Base-by-base conservation (phyloP, 2,113 vertebrate genomes). In the Butorides virescens region DNA sequence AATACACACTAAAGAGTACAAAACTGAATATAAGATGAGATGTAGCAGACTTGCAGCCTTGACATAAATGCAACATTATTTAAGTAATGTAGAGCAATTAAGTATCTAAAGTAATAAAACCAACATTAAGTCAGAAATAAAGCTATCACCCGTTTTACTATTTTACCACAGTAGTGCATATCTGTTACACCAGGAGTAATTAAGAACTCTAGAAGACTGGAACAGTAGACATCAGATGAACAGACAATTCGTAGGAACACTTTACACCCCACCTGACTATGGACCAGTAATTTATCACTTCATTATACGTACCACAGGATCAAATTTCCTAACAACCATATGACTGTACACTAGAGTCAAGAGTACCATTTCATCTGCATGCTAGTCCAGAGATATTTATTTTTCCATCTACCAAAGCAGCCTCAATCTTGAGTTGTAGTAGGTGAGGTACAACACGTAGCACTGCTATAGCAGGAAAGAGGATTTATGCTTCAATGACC, bases 141-240 rank as follows among this genome's bases (percentile, higher is more conserved):
- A 26, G 52, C 52, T 46, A 36, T 7, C 27, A 23, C 42, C 20
- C 13, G 14, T 36, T 36, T 61, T 18, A 20, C 34, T 90, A 2
- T 52, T 70, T 79, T 10, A 63, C 20, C 58, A 39, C 0, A 34
- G 34, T 0, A 83, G 23, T 10, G 36, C 10, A 0, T 9, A 71
- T 39, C 39, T 44, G 7, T 13, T 66, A 26, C 32, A 68, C 11
- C 18, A 16, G 8, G 14, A 50, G 7, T 34, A 49, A 61, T 30
- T n/a, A 61, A 67, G 25, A 58, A 10, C 32, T 68, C 32, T 32
- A 46, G 39, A 75, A 55, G 16, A 34, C 18, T 44, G 36, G 8
- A 50, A 79, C 50, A 79, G 52, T 0, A 83, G 49, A 36, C 36
- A 55, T 27, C 11, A 90, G 88, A 46, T 13, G 25, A 77, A 42